Base-by-base conservation (phyloP, 2,797 vertebrate genomes). In the Lutra lutra region DNA sequence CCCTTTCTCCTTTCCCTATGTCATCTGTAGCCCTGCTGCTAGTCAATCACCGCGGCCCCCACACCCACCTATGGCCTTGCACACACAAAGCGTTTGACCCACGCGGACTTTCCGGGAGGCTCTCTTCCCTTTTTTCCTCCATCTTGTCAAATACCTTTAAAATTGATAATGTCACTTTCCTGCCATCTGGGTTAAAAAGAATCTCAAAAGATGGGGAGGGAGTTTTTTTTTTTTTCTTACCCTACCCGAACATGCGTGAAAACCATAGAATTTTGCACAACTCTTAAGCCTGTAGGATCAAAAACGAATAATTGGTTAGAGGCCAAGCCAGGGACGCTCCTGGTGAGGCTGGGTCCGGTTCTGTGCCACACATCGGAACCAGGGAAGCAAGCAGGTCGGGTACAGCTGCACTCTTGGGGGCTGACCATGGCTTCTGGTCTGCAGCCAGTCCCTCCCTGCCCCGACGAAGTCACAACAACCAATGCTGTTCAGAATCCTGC, bases 111-210 rank as follows among this genome's bases (percentile, higher is more conserved):
- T 66, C 12, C 40, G 62, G 68, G 56, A 83, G 12, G 23, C 43
- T 9, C 21, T 40, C 32, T 48, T 64, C 80, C 68, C 46, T 18
- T 21, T 32, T 23, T 20, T 9, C 58, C 27, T 84, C 85, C n/a
- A 20, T 40, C n/a, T 56, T 77, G 58, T 78, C 94, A 62, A 4
- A n/a, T 92, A 35, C 27, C 60, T 86, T 75, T 73, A 62, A 82
- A 96, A 79, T 62, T 14, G 46, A 79, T 51, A 7, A 5, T 35
- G 32, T 58, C 29, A 79, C 60, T 48, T 35, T 95, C n/a, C 86
- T 94, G 78, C 35, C 88, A 43, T 54, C 73, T 72, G 82, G n/a
- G 54, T 86, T 95, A 77, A 80, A 95, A 82, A 77, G 72, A 66
- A 32, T 78, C 38, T 75, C 46, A 32, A 92, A 94, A 64, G 40